Evolutionary conservation across 2,797 vertebrate genomes (phyloP), one percentile per base, ranked within the genome.

Genomic region (Lacerta viridis): DNA sequence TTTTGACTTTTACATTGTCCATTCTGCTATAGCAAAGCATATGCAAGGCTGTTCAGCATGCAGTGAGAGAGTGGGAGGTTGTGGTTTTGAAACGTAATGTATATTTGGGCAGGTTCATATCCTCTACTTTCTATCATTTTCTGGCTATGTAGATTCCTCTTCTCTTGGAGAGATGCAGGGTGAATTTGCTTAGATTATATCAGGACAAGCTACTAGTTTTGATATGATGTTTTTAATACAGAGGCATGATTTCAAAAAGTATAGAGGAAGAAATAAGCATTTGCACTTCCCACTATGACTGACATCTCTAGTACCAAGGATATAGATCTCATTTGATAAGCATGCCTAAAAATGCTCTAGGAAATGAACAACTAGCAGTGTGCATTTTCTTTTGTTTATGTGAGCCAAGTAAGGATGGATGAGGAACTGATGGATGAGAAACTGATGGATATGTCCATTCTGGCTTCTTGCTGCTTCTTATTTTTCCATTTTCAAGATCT

Each of bases 1-100:
- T 50, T 7, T 3, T 55, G 46, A 41, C 17, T 59, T 86, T 55
- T 66, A 41, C 78, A 36, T 82, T 82, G 6, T 1, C 15, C 75
- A 29, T 80, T 79, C 7, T 29, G 39, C 0, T 88, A 61, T 79
- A 5, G 36, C 1, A 66, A 36, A 84, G 64, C 39, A 82, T 0
- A 0, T 74, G 79, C 27, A 39, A 11, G 50, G 25, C 0, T 75
- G n/a, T 61, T 83, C 66, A 78, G 77, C 0, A 0, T 87, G 29
- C 23, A 68, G 20, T 84, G 84, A 82, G 27, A 83, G 5, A 11
- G 85, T 55, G 72, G 55, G 17, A 89, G 59, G 71, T 18, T n/a
- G 36, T 7, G 8, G 43, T 2, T 41, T 18, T 69, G 69, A n/a
- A 41, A 41, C 6, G 36, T 25, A 33, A 68, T 50, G 25, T n/a